A percentile compares a stretch with the other conserved stretches of the same genome.
Evolutionary conservation across 2,888 invertebrate genomes (phyloP).

Genomic region (Nymphalis urticae): DNA sequence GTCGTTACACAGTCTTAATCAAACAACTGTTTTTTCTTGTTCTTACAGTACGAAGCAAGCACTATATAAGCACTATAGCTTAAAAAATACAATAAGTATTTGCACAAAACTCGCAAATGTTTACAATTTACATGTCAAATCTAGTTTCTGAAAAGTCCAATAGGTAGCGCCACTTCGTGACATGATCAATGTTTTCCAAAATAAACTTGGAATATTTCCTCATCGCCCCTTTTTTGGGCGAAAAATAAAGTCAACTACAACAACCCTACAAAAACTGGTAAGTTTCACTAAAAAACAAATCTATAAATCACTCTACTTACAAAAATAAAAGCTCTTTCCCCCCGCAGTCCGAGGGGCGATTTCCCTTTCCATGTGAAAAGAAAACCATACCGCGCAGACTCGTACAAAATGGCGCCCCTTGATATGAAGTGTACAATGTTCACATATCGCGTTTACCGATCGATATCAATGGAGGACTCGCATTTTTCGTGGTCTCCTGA

Average conservation of each 20-base stretch:
- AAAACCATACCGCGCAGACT: constrained; percentile 84
- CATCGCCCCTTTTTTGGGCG: constrained; percentile 51
- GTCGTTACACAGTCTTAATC: too few species aligned
- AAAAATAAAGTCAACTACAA: constrained; percentile 49
- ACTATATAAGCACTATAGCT: too few species aligned
- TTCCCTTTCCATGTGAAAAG: constrained; percentile 76
- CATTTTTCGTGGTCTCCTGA: constrained; percentile 74
- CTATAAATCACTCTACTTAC: constrained; percentile 48
- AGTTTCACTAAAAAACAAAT: constrained; percentile 51
- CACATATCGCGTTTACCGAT: constrained; percentile 81
- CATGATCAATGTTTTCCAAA: constrained; percentile 77
- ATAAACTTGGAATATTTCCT: constrained; percentile 74
- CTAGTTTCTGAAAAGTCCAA: constrained; percentile 56
- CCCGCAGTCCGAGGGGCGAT: constrained; percentile 75
- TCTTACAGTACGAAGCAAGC: too few species aligned
- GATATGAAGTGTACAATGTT: constrained; percentile 77
- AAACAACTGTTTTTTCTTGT: too few species aligned
- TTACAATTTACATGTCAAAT: constrained; percentile 56
- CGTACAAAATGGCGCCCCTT: constrained; percentile 85
- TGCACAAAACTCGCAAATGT: background rate
- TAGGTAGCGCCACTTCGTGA: constrained; percentile 67
- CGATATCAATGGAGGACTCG: constrained; percentile 83
- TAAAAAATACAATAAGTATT: background rate
- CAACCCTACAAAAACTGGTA: constrained; percentile 54
- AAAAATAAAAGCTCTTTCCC: constrained; percentile 59